These are phyloP conservation scores for Eupithecia vulgata DNA, from an alignment of 2,888 invertebrate species.

Conservation along the genomic window DNA sequence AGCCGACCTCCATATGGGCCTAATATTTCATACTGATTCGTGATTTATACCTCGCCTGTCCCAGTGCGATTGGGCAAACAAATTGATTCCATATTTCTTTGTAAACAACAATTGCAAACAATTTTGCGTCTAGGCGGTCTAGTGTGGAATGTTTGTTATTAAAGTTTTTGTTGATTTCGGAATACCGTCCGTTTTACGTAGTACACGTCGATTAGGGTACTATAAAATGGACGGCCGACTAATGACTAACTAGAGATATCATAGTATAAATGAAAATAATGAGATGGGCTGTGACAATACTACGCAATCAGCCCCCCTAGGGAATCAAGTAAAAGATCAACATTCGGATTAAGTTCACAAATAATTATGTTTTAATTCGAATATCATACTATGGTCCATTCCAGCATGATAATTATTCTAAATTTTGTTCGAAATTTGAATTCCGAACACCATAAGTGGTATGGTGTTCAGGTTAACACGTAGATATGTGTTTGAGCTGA, in stretches of 20 bases:
- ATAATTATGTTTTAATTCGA: too few species aligned
- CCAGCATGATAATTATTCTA: too few species aligned
- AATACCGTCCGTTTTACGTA: not conserved
- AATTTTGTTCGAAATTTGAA: not conserved
- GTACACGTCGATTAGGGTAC: not conserved
- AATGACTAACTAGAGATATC: not conserved
- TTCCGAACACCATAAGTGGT: too few species aligned
- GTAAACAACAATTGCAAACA: slow-evolving; percentile 49
- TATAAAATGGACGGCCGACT: not conserved
- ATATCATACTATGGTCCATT: too few species aligned
- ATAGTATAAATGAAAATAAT: too few species aligned
- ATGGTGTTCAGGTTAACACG: too few species aligned
- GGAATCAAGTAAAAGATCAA: too few species aligned
- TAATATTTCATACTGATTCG: slow-evolving; percentile 67
- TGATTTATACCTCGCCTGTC: slow-evolving; percentile 62
- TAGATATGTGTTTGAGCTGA: too few species aligned
- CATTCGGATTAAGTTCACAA: too few species aligned
- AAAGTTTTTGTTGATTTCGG: not conserved
- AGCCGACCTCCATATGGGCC: slow-evolving; percentile 37
- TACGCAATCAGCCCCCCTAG: too few species aligned
- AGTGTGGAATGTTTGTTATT: not conserved
- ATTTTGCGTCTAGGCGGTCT: not conserved
- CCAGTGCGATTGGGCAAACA: slow-evolving; percentile 64
- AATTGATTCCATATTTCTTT: slow-evolving; percentile 67
- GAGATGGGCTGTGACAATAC: too few species aligned